A percentile compares a stretch with the other conserved stretches of the same genome.
These are phyloP conservation scores for Mamestra brassicae DNA, from an alignment of 2,888 invertebrate species.

Conservation along the genomic window DNA sequence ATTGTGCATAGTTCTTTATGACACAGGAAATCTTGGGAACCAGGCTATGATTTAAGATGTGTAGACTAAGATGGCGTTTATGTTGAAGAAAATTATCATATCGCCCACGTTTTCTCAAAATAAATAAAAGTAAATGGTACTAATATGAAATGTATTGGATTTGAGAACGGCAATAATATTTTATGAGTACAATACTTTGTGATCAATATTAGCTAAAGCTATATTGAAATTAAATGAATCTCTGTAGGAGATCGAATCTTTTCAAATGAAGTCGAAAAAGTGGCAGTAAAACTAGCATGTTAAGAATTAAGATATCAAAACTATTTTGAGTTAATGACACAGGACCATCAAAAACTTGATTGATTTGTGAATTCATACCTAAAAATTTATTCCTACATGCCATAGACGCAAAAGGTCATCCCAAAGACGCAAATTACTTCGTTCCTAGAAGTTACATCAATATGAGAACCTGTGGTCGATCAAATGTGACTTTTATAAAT, in stretches of 20 bases:
- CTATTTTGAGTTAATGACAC: conserved; percentile 23
- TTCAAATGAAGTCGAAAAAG: background rate
- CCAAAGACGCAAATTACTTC: conserved; percentile 39
- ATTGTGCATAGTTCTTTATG: conserved; percentile 64
- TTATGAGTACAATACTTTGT: conserved; percentile 10
- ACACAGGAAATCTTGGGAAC: conserved; percentile 64
- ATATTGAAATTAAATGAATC: background rate
- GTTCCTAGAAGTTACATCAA: conserved; percentile 34
- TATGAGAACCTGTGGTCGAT: conserved; percentile 32
- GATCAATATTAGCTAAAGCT: conserved; percentile 13
- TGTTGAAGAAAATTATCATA: conserved; percentile 53
- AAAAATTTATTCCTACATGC: conserved; percentile 24
- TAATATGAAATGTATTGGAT: conserved; percentile 37
- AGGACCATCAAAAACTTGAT: conserved; percentile 53
- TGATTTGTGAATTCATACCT: conserved; percentile 43
- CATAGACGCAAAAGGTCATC: conserved; percentile 18
- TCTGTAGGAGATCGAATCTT: background rate
- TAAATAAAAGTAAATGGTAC: conserved; percentile 45
- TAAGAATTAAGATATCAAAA: conserved; percentile 4
- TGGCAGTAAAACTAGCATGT: conserved; percentile 1
- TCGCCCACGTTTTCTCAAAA: conserved; percentile 49
- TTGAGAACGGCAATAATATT: conserved; percentile 36
- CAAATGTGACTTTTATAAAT: conserved; percentile 33
- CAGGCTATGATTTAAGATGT: conserved; percentile 58
- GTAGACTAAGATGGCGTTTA: conserved; percentile 37